Base-by-base conservation (phyloP, 2,888 invertebrate genomes). In the Polylopha cassiicola region DNA sequence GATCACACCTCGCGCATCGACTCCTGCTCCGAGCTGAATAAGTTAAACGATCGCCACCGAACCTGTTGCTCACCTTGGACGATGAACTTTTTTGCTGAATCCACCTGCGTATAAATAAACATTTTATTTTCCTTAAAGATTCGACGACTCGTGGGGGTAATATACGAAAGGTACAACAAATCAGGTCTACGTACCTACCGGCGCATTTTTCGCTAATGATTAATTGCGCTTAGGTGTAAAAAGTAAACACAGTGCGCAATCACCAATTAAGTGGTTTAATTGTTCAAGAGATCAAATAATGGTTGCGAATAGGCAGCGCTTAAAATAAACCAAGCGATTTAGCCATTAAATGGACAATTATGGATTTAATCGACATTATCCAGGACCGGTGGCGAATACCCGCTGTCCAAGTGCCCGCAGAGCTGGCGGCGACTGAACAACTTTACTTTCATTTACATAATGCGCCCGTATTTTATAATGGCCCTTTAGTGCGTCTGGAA, bases 371-470 rank as follows among this genome's bases (percentile, higher is more conserved):
- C 34, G 37, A 34, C 38, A 45, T 33, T 29, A 45, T 37, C 43
- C 44, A 38, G 39, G 33, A 47, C 51, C 47, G 44, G 48, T 48
- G 44, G 47, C 46, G 18, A 22, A 24, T 21, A 20, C 13, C 38
- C 18, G 26, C 28, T 17, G 32, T 13, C 30, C 32, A 34, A 14
- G 27, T 30, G 15, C 38, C 24, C 37, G 14, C n/a, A n/a, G 15
- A 23, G 28, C 36, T 33, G 46, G 46, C 28, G 21, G 42, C n/a
- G n/a, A n/a, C 62, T 58, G 48, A 59, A 64, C 70, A 59, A 58
- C 63, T 61, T 67, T 56, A 65, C 62, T 70, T 65, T 67, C 65
- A 73, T 74, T 72, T 61, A 65, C 72, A 74, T 73, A 73, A 70
- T 72, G 58, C 57, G 48, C 41, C 48, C 49, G 47, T 46, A 48